Evolutionary conservation across 2,888 invertebrate genomes (phyloP).

Genomic region (Apomyelois bistriatella): DNA sequence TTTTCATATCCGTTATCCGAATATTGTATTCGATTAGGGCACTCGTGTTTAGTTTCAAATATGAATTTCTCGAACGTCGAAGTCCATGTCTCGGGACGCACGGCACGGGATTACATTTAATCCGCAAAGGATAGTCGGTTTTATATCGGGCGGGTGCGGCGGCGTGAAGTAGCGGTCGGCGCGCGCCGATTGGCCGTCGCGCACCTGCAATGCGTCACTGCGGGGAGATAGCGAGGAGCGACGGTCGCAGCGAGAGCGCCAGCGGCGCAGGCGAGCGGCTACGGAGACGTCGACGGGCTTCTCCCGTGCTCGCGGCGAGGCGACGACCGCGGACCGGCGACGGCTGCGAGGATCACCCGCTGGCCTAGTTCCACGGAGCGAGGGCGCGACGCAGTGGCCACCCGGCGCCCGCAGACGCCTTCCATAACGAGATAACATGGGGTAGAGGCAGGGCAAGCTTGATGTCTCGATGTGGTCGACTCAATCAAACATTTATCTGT

Average conservation of each 20-base stretch:
- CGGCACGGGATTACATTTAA: conserved; percentile 81
- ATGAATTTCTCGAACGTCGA: conserved; percentile 57
- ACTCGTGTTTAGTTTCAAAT: conserved; percentile 49
- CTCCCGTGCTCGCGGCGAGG: conserved; percentile 35
- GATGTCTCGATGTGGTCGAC: conserved; percentile 26
- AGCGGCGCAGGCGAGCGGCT: conserved; percentile 31
- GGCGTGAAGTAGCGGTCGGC: conserved; percentile 85
- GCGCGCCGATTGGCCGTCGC: conserved; percentile 88
- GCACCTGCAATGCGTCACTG: conserved; percentile 93
- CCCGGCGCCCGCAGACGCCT: conserved; percentile 44
- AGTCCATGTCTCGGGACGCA: conserved; percentile 78
- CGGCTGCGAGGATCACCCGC: conserved; percentile 29
- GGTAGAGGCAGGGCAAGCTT: conserved; percentile 34
- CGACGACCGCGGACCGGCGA: conserved; percentile 38
- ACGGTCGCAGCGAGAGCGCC: conserved; percentile 31
- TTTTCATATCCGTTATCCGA: conserved; percentile 68
- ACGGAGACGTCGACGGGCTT: conserved; percentile 30
- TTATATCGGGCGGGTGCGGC: conserved; percentile 86
- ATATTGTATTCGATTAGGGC: conserved; percentile 43
- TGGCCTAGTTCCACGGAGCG: conserved; percentile 54
- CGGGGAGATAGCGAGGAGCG: conserved; percentile 62
- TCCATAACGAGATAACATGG: conserved; percentile 43
- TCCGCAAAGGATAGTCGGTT: conserved; percentile 82
- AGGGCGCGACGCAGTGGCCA: conserved; percentile 46
- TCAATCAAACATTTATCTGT: neutral